Evolutionary conservation across 2,888 invertebrate species (phyloP).

Genomic region (Chrysolina haemoptera): DNA sequence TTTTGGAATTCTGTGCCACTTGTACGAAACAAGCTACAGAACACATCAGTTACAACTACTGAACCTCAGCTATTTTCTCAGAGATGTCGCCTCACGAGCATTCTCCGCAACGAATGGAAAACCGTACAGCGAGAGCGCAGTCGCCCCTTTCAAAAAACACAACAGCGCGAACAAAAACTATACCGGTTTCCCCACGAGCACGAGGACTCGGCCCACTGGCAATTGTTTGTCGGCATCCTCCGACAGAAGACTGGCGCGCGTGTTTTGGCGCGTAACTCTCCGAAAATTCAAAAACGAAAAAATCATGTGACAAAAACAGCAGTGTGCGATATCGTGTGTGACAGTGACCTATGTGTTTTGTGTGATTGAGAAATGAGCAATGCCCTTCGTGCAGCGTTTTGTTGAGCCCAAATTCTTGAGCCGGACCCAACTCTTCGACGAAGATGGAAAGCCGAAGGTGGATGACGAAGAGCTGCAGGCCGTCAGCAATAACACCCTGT

Average conservation of each 20-base stretch:
- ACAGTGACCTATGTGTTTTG: slow-evolving; percentile 36
- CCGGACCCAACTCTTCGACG: slow-evolving; percentile 76
- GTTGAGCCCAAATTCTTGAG: slow-evolving; percentile 88
- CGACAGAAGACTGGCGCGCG: slow-evolving; percentile 32
- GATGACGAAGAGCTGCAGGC: slow-evolving; percentile 86
- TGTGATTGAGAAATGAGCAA: slow-evolving; percentile 61
- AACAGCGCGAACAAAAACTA: slow-evolving; percentile 34
- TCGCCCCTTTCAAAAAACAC: slow-evolving; percentile 29
- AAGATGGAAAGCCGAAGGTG: slow-evolving; percentile 74
- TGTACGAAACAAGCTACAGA: neutral
- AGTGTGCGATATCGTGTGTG: slow-evolving; percentile 40
- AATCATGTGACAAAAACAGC: slow-evolving; percentile 42
- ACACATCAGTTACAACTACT: neutral
- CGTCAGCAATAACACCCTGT: slow-evolving; percentile 88
- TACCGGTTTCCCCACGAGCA: slow-evolving; percentile 32
- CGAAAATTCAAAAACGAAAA: slow-evolving; percentile 29
- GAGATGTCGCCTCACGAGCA: neutral
- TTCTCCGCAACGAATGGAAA: neutral
- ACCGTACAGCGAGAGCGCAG: slow-evolving; percentile 20
- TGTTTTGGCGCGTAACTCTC: slow-evolving; percentile 37
- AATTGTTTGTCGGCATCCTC: slow-evolving; percentile 37
- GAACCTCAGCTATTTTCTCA: neutral
- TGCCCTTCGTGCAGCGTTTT: slow-evolving; percentile 91
- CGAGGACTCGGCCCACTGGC: slow-evolving; percentile 16
- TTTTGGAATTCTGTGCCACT: neutral